phyloP scores from a whole-genome alignment of 2,113 vertebrate genomes.

The Canis aureus region DNA sequence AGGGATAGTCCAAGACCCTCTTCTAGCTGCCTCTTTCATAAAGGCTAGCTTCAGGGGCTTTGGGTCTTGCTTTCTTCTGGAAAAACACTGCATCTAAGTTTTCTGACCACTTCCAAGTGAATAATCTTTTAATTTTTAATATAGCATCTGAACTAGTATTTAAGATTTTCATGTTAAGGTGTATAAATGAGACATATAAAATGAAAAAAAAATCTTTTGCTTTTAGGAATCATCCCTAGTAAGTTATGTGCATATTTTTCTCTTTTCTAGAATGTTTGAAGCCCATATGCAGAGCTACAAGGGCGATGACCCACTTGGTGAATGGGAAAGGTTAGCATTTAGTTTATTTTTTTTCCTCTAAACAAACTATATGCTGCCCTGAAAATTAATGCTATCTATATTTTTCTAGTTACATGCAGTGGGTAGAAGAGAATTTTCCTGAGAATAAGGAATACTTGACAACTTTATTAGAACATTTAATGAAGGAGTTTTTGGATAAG shows the following conservation, averaged over 20 bases:
- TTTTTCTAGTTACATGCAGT: constrained; percentile 89
- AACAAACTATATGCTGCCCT: accelerated
- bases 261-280: constrained; percentile 90
- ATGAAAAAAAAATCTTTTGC: background rate
- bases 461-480: constrained; percentile 89
- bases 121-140: constrained; percentile 31
- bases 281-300: constrained; percentile 87
- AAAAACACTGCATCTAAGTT: constrained; percentile 2
- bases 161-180: constrained; percentile 10
- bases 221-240: background rate
- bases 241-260: constrained; percentile 30
- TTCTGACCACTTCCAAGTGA: background rate
- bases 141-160: background rate
- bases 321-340: constrained; percentile 92
- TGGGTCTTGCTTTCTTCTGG: background rate
- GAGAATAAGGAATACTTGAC: constrained; percentile 80
- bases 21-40: background rate
- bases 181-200: background rate
- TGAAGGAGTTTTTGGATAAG: constrained; percentile 89
- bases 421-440: constrained; percentile 86
- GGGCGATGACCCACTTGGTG: constrained; percentile 93
- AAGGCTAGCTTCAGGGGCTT: background rate
- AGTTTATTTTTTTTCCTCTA: background rate
- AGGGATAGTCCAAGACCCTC: no score
- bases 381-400: background rate